phyloP scores from a whole-genome alignment of 2,888 invertebrate genomes.

The Amblyteles armatorius region DNA sequence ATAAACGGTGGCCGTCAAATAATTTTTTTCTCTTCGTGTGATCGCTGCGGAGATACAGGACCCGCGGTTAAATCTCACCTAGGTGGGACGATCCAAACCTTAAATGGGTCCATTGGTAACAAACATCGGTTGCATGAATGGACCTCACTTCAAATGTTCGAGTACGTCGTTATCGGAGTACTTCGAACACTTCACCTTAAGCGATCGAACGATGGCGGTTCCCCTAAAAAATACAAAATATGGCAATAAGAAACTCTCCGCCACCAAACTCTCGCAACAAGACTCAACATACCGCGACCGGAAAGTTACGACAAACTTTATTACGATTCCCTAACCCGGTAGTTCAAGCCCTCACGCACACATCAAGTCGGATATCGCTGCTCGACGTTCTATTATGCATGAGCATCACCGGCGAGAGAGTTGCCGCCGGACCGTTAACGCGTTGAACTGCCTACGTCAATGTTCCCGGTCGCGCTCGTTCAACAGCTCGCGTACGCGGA shows the following conservation, averaged over 20 bases:
- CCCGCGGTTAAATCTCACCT: too few relatives aligned
- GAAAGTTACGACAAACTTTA: not conserved
- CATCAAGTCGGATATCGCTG: constrained; percentile 43
- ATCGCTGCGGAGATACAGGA: too few relatives aligned
- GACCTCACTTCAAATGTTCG: too few relatives aligned
- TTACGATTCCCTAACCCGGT: constrained; percentile 16
- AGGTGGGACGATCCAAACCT: too few relatives aligned
- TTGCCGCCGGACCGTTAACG: constrained; percentile 39
- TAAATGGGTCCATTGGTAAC: too few relatives aligned
- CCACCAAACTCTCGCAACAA: not conserved
- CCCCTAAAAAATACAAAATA: not conserved
- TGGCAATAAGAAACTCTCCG: not conserved
- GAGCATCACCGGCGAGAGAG: constrained; percentile 48
- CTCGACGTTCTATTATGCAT: constrained; percentile 60
- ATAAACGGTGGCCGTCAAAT: too few relatives aligned
- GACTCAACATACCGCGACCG: not conserved
- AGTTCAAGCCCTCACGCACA: constrained; percentile 1
- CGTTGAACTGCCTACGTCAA: constrained; percentile 53
- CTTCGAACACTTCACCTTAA: too few relatives aligned
- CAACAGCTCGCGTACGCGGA: constrained; percentile 64
- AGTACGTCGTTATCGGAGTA: too few relatives aligned
- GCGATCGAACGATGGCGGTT: too few relatives aligned
- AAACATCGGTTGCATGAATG: too few relatives aligned
- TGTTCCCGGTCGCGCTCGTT: constrained; percentile 56
- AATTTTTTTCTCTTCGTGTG: too few relatives aligned